Conservation (phyloP, 2,797 vertebrate species). For the Propithecus deckenii region DNA sequence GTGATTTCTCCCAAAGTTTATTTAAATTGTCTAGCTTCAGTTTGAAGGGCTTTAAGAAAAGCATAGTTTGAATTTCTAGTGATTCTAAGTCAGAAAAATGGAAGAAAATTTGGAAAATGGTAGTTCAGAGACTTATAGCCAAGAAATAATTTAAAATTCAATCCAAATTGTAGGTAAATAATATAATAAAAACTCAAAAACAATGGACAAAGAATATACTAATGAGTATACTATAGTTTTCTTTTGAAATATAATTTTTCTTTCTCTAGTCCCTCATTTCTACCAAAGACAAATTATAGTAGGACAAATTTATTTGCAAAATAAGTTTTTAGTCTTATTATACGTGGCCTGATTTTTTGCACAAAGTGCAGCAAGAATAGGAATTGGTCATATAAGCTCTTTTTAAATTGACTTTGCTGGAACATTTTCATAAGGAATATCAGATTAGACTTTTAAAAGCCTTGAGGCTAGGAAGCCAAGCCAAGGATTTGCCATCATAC, state of each 20-base stretch:
- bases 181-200: not conserved
- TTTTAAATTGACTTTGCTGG: not conserved
- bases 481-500: not conserved
- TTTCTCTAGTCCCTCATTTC: not conserved
- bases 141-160: not conserved
- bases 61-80: not conserved
- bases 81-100: not conserved
- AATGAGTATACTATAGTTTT: not conserved
- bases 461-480: not conserved
- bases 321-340: not conserved
- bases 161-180: not conserved
- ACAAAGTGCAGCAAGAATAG: not conserved
- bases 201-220: not conserved
- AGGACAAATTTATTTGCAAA: not conserved
- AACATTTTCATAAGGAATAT: not conserved
- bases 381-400: not conserved
- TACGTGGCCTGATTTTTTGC: not conserved
- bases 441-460: not conserved
- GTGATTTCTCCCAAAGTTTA: not conserved
- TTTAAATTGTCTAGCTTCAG: not conserved
- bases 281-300: not conserved
- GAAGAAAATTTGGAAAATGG: not conserved
- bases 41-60: not conserved
- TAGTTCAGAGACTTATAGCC: not conserved
- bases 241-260: not conserved